Base-by-base conservation (phyloP, 2,797 vertebrate genomes). In the Sebastes elongatus region DNA sequence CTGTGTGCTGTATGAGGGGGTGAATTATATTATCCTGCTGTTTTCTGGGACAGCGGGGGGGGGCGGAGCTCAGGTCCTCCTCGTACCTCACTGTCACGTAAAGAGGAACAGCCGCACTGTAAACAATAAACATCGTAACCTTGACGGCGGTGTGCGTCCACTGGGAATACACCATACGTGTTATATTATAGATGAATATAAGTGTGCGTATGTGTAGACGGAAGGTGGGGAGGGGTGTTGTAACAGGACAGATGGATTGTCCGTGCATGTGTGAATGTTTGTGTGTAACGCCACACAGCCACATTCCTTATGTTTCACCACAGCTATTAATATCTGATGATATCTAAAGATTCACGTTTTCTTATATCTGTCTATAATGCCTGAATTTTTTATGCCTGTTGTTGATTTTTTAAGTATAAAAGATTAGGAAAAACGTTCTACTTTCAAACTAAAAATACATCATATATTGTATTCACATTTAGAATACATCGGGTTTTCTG, bases 111-210 rank as follows among this genome's bases (percentile, higher is more conserved):
- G 72, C 63, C 33, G 73, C 65, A 62, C 64, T 77, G 77, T 75
- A 85, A 86, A 88, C 71, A 86, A 62, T 73, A 81, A 85, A 85
- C n/a, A 64, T 79, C 79, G 76, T 91, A 91, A 89, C 86, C 80
- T 80, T 86, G 90, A 90, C 82, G 60, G 85, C 69, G 3, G 27
- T 33, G 42, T 57, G 59, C 71, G 73, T 86, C 87, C 76, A 10
- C 56, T 64, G 85, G 83, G 89, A 87, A 80, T 75, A 35, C 49
- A 57, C 6, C 38, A 33, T 64, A 23, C 53, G 9, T 53, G 59
- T 70, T 25, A 20, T 59, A 30, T 56, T 68, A 56, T 30, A 25
- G 46, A 53, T n/a, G 22, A 56, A 46, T 61, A 66, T 71, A 73
- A 63, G 71, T 52, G 23, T 59, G 22, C 13, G 52, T 57, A 32